Conservation (phyloP, 2,888 invertebrate species). For the Lysandra bellargus region DNA sequence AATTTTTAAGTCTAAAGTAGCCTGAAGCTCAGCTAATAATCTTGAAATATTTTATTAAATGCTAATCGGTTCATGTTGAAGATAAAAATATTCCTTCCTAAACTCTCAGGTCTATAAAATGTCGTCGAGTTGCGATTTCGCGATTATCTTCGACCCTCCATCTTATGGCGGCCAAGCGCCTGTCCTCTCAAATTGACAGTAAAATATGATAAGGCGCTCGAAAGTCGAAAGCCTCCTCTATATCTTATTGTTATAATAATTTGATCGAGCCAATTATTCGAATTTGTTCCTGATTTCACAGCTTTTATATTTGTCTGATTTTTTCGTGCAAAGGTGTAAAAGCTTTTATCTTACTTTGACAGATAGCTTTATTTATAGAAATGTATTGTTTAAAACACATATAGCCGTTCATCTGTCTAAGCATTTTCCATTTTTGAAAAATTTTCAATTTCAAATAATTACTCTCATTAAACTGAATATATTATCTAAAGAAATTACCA, state of each 20-base stretch:
- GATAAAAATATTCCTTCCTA: neutral
- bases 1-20: no score
- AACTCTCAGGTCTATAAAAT: neutral
- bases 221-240: conserved; percentile 35
- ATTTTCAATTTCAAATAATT: no score
- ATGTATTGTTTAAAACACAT: no score
- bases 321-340: neutral
- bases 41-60: no score
- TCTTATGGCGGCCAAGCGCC: conserved; percentile 40
- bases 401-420: no score
- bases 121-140: neutral
- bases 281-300: neutral
- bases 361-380: no score
- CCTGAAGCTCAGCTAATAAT: no score
- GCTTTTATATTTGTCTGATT: neutral
- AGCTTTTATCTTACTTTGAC: neutral
- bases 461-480: no score
- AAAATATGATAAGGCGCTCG: conserved; percentile 40
- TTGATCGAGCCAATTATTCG: conserved; percentile 34
- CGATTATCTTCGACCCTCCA: neutral
- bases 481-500: no score
- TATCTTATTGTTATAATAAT: conserved; percentile 20
- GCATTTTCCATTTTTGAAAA: no score
- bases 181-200: conserved; percentile 39
- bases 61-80: neutral